These are phyloP conservation scores for Hypolimnas misippus DNA, from an alignment of 2,888 invertebrate species.

Conservation along the genomic window DNA sequence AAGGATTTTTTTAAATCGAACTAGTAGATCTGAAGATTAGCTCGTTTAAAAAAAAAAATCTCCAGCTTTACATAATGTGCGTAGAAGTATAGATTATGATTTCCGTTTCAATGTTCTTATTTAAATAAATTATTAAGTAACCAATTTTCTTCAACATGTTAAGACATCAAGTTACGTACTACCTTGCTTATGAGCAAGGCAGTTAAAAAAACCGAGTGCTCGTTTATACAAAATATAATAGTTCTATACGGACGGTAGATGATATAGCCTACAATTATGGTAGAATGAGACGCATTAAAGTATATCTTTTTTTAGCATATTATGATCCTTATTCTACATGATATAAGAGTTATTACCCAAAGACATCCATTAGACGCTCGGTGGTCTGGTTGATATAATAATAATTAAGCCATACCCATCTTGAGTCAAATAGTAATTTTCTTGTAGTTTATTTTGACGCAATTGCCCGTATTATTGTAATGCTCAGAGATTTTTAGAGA, in stretches of 20 bases:
- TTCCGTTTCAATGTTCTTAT: not conserved
- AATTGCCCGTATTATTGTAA: constrained; percentile 44
- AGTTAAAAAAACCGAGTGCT: constrained; percentile 57
- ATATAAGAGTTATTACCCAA: constrained; percentile 18
- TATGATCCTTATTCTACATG: constrained; percentile 17
- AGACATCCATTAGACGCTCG: constrained; percentile 9
- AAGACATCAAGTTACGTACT: constrained; percentile 26
- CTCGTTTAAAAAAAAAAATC: too few relatives aligned
- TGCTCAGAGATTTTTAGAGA: constrained; percentile 32
- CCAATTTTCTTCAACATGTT: constrained; percentile 24
- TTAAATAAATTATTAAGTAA: constrained; percentile 25
- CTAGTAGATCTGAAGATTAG: too few relatives aligned
- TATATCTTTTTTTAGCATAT: constrained; percentile 12
- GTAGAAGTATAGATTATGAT: not conserved
- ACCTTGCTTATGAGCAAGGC: constrained; percentile 54
- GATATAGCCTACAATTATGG: constrained; percentile 64
- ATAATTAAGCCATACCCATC: constrained; percentile 66
- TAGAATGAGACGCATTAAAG: constrained; percentile 43
- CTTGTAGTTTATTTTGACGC: constrained; percentile 50
- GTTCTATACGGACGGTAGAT: constrained; percentile 61
- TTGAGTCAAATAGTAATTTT: constrained; percentile 50
- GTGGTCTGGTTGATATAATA: constrained; percentile 63
- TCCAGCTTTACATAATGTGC: not conserved
- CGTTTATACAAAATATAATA: constrained; percentile 68
- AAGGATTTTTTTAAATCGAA: too few relatives aligned